Percentiles rank a stretch among this genome's conserved stretches.
Conservation (phyloP, 2,888 invertebrate genomes). For the Drosophila tripunctata region DNA sequence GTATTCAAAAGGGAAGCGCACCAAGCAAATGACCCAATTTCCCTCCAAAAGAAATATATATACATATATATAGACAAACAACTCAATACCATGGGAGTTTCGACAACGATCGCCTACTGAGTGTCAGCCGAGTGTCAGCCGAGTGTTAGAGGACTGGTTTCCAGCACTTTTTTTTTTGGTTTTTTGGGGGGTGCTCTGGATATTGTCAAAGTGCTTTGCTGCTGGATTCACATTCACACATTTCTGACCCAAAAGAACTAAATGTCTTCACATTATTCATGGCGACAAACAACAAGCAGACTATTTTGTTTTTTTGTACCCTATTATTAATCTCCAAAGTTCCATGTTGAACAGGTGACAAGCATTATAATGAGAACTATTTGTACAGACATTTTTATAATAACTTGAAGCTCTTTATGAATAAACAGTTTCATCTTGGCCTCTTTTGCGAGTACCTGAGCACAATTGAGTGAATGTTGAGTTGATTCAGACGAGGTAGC, state of each 20-base stretch:
- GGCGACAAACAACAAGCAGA: conserved; percentile 33
- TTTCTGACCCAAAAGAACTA: conserved; percentile 59
- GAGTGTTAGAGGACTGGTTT: too few relatives aligned
- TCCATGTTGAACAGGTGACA: conserved; percentile 26
- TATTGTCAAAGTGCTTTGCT: conserved; percentile 11
- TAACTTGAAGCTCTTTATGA: background rate
- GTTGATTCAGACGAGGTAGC: conserved; percentile 12
- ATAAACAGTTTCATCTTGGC: conserved; percentile 18
- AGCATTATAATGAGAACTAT: background rate
- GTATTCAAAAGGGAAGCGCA: conserved; percentile 29
- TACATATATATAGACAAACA: conserved; percentile 31
- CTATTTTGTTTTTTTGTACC: conserved; percentile 3
- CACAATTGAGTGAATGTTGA: background rate
- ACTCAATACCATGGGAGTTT: conserved; percentile 30
- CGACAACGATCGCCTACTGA: conserved; percentile 25
- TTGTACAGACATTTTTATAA: conserved; percentile 4
- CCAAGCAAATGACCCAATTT: conserved; percentile 66
- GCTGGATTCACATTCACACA: conserved; percentile 68
- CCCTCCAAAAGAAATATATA: conserved; percentile 3
- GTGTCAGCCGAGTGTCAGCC: too few relatives aligned
- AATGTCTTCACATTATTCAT: conserved; percentile 52
- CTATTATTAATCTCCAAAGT: conserved; percentile 15
- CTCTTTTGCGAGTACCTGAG: conserved; percentile 17
- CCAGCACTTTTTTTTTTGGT: background rate
- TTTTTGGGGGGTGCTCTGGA: conserved; percentile 11